phyloP scores from a whole-genome alignment of 2,113 vertebrate species.

The Procapra przewalskii region DNA sequence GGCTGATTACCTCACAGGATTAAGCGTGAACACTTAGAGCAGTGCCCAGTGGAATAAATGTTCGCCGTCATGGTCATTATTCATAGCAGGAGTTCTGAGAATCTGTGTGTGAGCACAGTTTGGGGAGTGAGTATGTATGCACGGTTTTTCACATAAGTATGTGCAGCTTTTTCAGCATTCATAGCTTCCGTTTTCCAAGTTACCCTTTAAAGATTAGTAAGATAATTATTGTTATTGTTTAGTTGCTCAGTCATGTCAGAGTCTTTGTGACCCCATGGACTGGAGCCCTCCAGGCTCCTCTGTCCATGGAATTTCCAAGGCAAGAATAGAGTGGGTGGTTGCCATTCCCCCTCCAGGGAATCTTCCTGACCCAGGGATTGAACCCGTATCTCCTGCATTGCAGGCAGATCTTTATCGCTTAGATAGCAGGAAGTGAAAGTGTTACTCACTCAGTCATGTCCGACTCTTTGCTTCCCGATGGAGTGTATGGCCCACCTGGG shows the following conservation, averaged over 20 bases:
- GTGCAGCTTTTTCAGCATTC: not conserved
- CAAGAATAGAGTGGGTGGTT: not conserved
- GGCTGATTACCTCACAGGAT: not conserved
- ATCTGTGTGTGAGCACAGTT: rapidly evolving
- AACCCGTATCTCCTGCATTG: not conserved
- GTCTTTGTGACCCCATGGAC: not conserved
- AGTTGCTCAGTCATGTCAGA: not conserved
- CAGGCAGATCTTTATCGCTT: not conserved
- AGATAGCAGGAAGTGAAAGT: not conserved
- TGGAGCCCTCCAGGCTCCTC: not conserved
- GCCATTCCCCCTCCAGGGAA: not conserved
- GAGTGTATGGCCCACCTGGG: not conserved
- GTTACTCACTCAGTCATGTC: not conserved
- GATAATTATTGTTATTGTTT: not conserved
- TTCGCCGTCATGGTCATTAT: rapidly evolving
- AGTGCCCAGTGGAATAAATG: too few species aligned
- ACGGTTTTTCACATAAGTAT: not conserved
- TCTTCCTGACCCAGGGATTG: not conserved
- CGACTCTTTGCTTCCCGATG: not conserved
- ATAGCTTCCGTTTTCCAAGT: not conserved
- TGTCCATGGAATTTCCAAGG: not conserved
- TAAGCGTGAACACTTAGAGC: not conserved
- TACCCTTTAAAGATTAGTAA: not conserved
- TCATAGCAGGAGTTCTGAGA: not conserved
- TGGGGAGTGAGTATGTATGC: not conserved